Conservation (phyloP, 1,140 invertebrate genomes). For the Bursaphelenchus mucronatus region DNA sequence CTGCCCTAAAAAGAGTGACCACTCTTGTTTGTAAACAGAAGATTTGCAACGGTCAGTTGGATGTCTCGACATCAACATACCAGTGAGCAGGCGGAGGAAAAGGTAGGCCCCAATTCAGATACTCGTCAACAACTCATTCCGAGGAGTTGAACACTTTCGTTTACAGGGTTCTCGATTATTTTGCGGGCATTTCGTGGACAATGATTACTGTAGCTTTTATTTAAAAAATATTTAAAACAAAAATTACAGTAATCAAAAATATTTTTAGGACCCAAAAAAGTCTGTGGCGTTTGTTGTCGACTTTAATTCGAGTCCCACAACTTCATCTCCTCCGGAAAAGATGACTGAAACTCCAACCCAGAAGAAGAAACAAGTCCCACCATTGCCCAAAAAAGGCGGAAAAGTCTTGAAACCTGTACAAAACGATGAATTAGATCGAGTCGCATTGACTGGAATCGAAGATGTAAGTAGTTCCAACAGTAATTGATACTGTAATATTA, state of each 20-base stretch:
- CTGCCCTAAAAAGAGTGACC: too few species aligned
- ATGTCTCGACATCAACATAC: constrained; percentile 5
- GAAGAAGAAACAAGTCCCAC: neutral
- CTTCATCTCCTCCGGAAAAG: neutral
- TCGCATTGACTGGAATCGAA: constrained; percentile 21
- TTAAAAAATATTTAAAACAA: too few species aligned
- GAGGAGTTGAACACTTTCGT: too few species aligned
- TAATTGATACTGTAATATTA: constrained; percentile 1
- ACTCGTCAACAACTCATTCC: too few species aligned
- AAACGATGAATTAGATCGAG: constrained; percentile 12
- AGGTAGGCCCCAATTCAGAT: too few species aligned
- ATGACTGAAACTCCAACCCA: neutral
- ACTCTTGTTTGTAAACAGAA: constrained; percentile 6
- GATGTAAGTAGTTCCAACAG: neutral
- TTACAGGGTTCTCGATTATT: too few species aligned
- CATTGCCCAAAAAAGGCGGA: neutral
- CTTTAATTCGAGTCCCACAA: neutral
- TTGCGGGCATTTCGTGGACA: too few species aligned
- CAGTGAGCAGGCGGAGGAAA: too few species aligned
- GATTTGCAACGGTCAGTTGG: constrained; percentile 2
- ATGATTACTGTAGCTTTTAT: too few species aligned
- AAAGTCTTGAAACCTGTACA: constrained; percentile 9
- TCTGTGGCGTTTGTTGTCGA: constrained; percentile 19
- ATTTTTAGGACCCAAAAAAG: constrained; percentile 5
- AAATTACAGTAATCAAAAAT: too few species aligned